These are phyloP conservation scores for Phaethornis superciliosus DNA, from an alignment of 2,113 vertebrate genomes.

Conservation along the genomic window DNA sequence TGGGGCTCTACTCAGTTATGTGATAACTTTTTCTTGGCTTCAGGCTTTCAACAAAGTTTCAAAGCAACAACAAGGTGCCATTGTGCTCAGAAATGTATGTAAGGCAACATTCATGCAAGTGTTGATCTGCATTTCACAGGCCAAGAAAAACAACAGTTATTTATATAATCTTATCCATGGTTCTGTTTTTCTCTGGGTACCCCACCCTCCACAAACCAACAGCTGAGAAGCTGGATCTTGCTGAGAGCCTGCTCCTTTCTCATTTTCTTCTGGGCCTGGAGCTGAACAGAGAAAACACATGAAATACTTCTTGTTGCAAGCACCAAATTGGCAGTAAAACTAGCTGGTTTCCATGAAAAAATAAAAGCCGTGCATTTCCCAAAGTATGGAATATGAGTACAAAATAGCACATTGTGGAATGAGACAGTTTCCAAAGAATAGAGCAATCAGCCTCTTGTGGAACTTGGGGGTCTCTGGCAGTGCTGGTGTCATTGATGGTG, in stretches of 20 bases:
- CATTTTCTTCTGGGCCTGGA: constrained; percentile 5
- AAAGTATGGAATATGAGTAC: not conserved
- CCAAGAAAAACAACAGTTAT: constrained; percentile 83
- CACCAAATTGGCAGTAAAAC: constrained; percentile 7
- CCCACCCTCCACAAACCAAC: constrained; percentile 72
- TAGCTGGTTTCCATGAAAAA: not conserved
- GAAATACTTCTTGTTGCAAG: constrained; percentile 23
- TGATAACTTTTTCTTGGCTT: constrained; percentile 82
- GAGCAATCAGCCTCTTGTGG: accelerated
- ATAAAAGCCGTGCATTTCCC: not conserved
- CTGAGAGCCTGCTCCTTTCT: constrained; percentile 42
- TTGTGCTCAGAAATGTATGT: constrained; percentile 78
- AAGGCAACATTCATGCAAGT: constrained; percentile 83
- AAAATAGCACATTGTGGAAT: not conserved
- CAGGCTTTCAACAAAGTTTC: constrained; percentile 76
- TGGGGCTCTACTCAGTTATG: constrained; percentile 67
- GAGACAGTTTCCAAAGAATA: not conserved
- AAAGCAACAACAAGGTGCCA: constrained; percentile 82
- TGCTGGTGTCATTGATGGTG: not conserved
- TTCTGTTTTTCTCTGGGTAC: constrained; percentile 79
- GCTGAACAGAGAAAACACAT: not conserved
- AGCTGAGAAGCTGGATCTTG: constrained; percentile 69
- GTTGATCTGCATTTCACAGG: constrained; percentile 75
- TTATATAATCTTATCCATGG: constrained; percentile 82
- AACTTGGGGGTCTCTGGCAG: not conserved